A percentile compares a stretch with the other conserved stretches of the same genome.
Evolutionary conservation across 2,797 vertebrate species (phyloP).

Genomic region (Epinephelus malabaricus): DNA sequence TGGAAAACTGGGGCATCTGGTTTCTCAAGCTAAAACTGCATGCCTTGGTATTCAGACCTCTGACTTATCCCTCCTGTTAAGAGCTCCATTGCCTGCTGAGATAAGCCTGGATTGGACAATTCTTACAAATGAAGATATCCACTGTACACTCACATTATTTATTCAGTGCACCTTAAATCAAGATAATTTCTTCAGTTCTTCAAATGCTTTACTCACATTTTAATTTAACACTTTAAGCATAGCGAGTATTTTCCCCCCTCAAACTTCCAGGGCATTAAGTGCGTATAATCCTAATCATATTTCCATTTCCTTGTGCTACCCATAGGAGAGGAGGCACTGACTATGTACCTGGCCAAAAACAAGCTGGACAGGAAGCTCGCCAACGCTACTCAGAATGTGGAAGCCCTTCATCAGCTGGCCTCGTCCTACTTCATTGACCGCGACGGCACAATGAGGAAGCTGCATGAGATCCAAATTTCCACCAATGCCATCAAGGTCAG

Average conservation of each 20-base stretch:
- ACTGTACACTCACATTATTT: conserved; percentile 22
- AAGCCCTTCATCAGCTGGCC: conserved; percentile 97
- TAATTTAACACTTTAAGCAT: background rate
- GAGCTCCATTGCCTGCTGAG: conserved; percentile 35
- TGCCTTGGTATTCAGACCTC: conserved; percentile 52
- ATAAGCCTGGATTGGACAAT: conserved; percentile 35
- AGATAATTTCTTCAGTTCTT: conserved; percentile 1
- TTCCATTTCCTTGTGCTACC: conserved; percentile 35
- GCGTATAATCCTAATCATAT: conserved; percentile 6
- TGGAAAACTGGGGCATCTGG: conserved; percentile 76
- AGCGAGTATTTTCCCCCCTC: background rate
- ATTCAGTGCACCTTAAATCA: conserved; percentile 9
- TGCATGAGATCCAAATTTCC: conserved; percentile 99
- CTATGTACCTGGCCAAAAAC: conserved; percentile 99
- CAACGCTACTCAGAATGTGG: conserved; percentile 96
- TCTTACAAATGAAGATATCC: conserved; percentile 34
- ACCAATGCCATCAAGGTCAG: conserved; percentile 98
- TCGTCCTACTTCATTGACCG: conserved; percentile 99
- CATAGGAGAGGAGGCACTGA: conserved; percentile 97
- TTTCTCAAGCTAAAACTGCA: conserved; percentile 68
- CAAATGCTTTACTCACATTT: conserved; percentile 3
- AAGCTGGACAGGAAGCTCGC: conserved; percentile 95
- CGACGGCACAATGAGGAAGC: conserved; percentile 97
- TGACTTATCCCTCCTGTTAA: conserved; percentile 54
- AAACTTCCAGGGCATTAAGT: background rate